Conservation (phyloP, 1,140 invertebrate species). For the Dinothrombium tinctorium region DNA sequence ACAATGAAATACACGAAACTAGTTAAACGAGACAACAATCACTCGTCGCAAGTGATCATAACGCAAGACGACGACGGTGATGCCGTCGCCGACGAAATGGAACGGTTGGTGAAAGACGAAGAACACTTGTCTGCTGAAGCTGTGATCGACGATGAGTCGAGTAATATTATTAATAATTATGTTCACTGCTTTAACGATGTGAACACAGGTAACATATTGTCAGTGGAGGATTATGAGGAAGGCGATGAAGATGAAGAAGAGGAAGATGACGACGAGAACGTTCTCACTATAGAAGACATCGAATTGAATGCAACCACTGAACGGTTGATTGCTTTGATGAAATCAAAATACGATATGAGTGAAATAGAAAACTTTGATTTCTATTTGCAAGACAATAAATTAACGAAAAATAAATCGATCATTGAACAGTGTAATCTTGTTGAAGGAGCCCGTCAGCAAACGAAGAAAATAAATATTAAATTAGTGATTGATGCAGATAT, state of each 20-base stretch:
- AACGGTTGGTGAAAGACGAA: too few species aligned
- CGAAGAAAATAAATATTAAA: constrained; percentile 12
- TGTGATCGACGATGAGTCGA: too few species aligned
- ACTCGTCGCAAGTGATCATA: too few species aligned
- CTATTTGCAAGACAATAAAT: constrained; percentile 9
- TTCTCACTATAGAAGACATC: constrained; percentile 11
- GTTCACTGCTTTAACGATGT: not conserved
- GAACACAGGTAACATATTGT: not conserved
- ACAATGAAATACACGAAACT: too few species aligned
- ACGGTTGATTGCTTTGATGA: constrained; percentile 6
- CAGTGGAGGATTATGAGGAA: not conserved
- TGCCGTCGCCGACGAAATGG: too few species aligned
- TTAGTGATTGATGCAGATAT: constrained; percentile 6
- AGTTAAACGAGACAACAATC: too few species aligned
- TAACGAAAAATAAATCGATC: constrained; percentile 6
- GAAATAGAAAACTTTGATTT: constrained; percentile 9
- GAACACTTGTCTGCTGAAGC: too few species aligned
- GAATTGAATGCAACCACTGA: constrained; percentile 7
- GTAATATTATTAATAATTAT: too few species aligned
- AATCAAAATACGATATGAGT: constrained; percentile 5
- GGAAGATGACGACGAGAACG: constrained; percentile 5
- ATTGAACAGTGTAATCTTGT: constrained; percentile 13
- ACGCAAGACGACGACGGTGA: too few species aligned
- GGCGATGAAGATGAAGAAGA: constrained; percentile 12
- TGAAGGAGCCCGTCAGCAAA: constrained; percentile 12